These are phyloP conservation scores for Sitobion miscanthi DNA, from an alignment of 1,140 invertebrate species.

Conservation along the genomic window DNA sequence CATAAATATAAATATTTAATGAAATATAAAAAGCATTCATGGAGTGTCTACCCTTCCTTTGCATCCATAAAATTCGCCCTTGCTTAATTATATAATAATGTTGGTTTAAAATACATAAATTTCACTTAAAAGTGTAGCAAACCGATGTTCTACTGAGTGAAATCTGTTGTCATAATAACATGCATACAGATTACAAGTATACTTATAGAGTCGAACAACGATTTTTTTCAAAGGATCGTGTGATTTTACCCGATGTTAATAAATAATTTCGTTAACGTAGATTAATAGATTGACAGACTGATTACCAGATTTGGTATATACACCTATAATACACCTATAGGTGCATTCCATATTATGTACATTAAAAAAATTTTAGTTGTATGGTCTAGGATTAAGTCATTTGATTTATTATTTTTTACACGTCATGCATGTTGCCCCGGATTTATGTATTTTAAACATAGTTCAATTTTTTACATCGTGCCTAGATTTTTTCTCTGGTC, in stretches of 20 bases:
- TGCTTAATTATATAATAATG: not conserved
- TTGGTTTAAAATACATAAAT: not conserved
- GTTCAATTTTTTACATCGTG: not conserved
- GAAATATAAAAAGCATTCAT: not conserved
- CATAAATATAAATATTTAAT: not conserved
- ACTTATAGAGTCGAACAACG: not conserved
- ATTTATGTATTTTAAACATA: not conserved
- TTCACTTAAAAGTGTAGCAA: not conserved
- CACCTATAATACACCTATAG: too few species aligned
- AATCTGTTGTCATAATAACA: not conserved
- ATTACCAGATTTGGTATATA: not conserved
- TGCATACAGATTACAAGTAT: not conserved
- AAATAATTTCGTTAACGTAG: not conserved
- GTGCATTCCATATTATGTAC: not conserved
- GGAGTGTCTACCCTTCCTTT: not conserved
- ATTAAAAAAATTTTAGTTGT: not conserved
- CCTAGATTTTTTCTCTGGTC: not conserved
- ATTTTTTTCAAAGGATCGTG: not conserved
- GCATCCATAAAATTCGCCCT: too few species aligned
- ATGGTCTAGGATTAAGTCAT: not conserved
- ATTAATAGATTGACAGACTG: conserved; percentile 13
- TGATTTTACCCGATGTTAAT: not conserved
- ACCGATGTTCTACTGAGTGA: not conserved
- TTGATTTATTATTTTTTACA: conserved; percentile 12
- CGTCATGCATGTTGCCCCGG: too few species aligned